Conservation (phyloP, 2,797 vertebrate species). For the Sebastes nivosus region DNA sequence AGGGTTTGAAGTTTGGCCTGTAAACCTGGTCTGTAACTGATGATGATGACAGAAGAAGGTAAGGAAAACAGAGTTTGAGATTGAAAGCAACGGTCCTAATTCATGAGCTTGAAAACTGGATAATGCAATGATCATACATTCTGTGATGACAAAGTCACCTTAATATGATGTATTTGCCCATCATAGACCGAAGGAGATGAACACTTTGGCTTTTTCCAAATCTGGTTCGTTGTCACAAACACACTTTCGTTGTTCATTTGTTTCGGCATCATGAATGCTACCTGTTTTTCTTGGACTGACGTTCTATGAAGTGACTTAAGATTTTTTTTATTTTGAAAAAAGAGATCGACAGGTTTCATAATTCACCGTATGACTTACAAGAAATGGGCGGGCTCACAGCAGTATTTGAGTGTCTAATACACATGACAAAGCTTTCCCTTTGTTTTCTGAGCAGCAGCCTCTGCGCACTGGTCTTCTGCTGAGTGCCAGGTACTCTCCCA, state of each 20-base stretch:
- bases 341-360: neutral
- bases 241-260: neutral
- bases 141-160: neutral
- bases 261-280: neutral
- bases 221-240: neutral
- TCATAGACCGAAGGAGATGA: neutral
- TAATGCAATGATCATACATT: neutral
- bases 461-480: constrained; percentile 7
- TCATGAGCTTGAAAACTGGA: neutral
- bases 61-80: neutral
- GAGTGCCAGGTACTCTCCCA: constrained; percentile 35
- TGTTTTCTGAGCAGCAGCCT: constrained; percentile 33
- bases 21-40: neutral
- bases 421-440: constrained; percentile 21
- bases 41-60: neutral
- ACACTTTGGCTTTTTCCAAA: neutral
- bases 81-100: neutral
- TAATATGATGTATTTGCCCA: neutral
- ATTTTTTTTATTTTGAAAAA: neutral
- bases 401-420: neutral
- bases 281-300: neutral
- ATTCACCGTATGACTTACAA: constrained; percentile 10
- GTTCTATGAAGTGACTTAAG: no score
- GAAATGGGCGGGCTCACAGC: neutral
- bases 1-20: neutral